A percentile compares a stretch with the other conserved stretches of the same genome.
These are phyloP conservation scores for Bathybates hornii DNA, from an alignment of 2,113 vertebrate genomes.

Conservation along the genomic window DNA sequence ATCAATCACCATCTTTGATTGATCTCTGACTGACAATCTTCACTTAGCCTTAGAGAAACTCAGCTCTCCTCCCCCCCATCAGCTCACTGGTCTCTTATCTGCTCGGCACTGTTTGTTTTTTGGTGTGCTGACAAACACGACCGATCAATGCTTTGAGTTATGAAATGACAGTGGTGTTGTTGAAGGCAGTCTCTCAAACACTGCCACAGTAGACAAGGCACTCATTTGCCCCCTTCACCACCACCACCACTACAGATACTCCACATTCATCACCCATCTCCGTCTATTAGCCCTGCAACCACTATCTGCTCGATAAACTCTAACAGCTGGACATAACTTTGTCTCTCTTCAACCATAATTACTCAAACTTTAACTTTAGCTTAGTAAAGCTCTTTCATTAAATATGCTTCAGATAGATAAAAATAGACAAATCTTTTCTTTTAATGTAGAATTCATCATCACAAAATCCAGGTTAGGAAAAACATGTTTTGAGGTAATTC, in stretches of 20 bases:
- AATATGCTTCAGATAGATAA: neutral
- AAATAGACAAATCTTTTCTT: neutral
- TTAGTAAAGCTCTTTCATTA: neutral
- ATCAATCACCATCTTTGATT: conserved; percentile 29
- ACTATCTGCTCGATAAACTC: neutral
- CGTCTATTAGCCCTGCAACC: conserved; percentile 24
- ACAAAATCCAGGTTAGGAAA: neutral
- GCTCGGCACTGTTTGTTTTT: conserved; percentile 53
- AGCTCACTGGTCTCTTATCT: conserved; percentile 27
- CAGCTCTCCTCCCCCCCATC: neutral
- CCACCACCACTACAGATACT: neutral
- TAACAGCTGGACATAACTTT: conserved; percentile 7
- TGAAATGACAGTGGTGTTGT: conserved; percentile 61
- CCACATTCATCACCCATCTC: conserved; percentile 44
- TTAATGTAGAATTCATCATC: neutral
- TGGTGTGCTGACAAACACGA: conserved; percentile 20
- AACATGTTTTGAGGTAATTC: neutral
- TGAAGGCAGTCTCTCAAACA: conserved; percentile 59
- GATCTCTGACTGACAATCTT: conserved; percentile 38
- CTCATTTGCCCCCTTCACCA: conserved; percentile 22
- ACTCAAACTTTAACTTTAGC: neutral
- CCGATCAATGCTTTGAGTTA: conserved; percentile 70
- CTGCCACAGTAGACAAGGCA: conserved; percentile 24
- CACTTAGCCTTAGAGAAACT: conserved; percentile 33
- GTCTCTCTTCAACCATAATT: neutral